Conservation (phyloP, 2,888 invertebrate species). For the Brassicogethes aeneus region DNA sequence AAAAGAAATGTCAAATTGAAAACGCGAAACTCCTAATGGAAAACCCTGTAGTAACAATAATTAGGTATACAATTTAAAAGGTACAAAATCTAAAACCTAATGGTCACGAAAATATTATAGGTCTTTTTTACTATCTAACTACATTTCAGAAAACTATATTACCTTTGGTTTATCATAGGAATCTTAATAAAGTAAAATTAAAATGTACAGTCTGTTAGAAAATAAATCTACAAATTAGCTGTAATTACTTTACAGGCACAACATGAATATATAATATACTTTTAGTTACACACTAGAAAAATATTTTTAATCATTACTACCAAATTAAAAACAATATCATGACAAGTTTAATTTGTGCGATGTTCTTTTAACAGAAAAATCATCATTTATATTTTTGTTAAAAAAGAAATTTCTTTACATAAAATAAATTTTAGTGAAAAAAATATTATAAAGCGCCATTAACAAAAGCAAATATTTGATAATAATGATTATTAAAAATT, state of each 20-base stretch:
- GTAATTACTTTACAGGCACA: constrained; percentile 35
- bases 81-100: constrained; percentile 37
- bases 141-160: constrained; percentile 15
- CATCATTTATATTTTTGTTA: no score
- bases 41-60: background rate
- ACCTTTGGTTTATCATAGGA: constrained; percentile 13
- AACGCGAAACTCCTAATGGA: no score
- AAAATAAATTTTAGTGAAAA: no score
- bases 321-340: no score
- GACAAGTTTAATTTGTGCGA: no score
- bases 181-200: constrained; percentile 2
- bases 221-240: constrained; percentile 20
- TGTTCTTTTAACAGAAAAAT: no score
- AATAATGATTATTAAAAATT: no score
- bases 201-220: constrained; percentile 9
- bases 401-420: no score
- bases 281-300: constrained; percentile 4
- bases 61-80: constrained; percentile 29
- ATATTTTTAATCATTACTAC: no score
- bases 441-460: no score
- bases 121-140: constrained; percentile 20
- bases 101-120: constrained; percentile 37
- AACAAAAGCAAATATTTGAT: no score
- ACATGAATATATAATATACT: constrained; percentile 25
- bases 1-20: no score